These are phyloP conservation scores for Gonioctena quinquepunctata DNA, from an alignment of 1,140 invertebrate genomes.

Conservation along the genomic window DNA sequence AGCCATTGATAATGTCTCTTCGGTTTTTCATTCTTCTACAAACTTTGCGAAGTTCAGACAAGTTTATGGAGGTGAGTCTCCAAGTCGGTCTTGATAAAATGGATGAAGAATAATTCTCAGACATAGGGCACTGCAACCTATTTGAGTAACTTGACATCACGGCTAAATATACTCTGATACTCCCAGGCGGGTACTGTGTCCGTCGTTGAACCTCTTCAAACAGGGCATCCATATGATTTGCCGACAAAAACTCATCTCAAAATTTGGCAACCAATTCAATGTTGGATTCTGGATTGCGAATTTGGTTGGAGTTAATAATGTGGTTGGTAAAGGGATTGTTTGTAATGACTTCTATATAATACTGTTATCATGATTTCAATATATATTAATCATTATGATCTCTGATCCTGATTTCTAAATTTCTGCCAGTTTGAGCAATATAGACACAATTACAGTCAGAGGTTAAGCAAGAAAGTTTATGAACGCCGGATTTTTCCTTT, in stretches of 20 bases:
- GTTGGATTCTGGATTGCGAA: too few species aligned
- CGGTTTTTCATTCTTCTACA: slow-evolving; percentile 12
- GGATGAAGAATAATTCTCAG: slow-evolving; percentile 3
- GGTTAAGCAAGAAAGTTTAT: too few species aligned
- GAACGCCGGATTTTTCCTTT: too few species aligned
- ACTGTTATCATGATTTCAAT: too few species aligned
- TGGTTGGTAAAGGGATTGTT: too few species aligned
- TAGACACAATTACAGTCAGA: too few species aligned
- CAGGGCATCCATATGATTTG: slow-evolving; percentile 23
- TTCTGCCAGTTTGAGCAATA: too few species aligned
- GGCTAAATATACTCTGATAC: slow-evolving; percentile 38
- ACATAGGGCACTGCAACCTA: slow-evolving; percentile 17
- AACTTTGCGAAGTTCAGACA: slow-evolving; percentile 6
- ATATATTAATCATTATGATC: too few species aligned
- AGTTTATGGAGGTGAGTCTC: slow-evolving; percentile 8
- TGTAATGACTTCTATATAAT: too few species aligned
- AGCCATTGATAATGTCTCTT: neutral
- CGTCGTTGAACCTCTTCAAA: slow-evolving; percentile 24
- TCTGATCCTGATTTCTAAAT: too few species aligned
- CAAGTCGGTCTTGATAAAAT: slow-evolving; percentile 24
- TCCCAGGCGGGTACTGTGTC: slow-evolving; percentile 20
- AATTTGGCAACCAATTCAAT: slow-evolving; percentile 28
- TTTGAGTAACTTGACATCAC: slow-evolving; percentile 41
- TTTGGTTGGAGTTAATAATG: too few species aligned
- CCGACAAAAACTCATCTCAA: slow-evolving; percentile 26